Conservation (phyloP, 2,113 vertebrate genomes). For the Carollia perspicillata region DNA sequence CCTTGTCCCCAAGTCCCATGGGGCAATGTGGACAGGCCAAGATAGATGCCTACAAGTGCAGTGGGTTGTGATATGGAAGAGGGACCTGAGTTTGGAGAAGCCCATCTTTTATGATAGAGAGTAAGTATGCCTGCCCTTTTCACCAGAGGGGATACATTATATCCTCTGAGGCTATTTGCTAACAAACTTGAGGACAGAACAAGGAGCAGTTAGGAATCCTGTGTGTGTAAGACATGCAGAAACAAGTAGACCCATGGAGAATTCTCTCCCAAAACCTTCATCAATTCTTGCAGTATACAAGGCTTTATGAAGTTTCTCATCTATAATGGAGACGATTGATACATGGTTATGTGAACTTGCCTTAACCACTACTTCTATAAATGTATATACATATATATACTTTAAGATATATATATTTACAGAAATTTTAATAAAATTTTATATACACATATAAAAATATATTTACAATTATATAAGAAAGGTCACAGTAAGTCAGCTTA, state of each 20-base stretch:
- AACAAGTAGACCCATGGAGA: not conserved
- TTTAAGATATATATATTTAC: not conserved
- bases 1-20: not conserved
- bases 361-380: not conserved
- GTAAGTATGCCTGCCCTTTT: not conserved
- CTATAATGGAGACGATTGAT: not conserved
- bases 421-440: not conserved
- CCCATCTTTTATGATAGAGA: too few species aligned
- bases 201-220: not conserved
- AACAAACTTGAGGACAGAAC: not conserved
- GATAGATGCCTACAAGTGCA: not conserved
- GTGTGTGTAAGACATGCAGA: not conserved
- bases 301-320: not conserved
- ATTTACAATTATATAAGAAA: not conserved
- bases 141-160: not conserved
- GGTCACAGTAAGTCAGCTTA: not conserved
- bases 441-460: not conserved
- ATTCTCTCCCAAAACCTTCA: not conserved
- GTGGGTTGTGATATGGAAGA: not conserved
- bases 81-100: not conserved
- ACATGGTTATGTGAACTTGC: not conserved
- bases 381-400: not conserved
- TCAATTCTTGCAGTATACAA: not conserved
- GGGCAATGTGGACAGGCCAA: fast-evolving
- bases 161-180: not conserved